phyloP scores from a whole-genome alignment of 30 jellyfish, hydroid and myxozoan genomes.

The Cassiopea xamachana region DNA sequence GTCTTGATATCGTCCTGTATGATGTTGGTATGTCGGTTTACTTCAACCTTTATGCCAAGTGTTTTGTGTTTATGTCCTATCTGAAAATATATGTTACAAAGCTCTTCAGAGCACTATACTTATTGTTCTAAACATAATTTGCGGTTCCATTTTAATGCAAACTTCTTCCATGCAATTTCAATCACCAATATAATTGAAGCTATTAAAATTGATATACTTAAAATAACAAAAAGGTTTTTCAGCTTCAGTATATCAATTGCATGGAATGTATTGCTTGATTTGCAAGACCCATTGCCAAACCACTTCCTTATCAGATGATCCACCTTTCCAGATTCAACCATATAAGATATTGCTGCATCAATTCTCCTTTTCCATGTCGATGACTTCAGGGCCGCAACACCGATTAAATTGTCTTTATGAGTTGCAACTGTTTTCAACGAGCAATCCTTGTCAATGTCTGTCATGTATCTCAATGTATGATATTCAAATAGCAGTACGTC shows the following conservation, averaged over 20 bases:
- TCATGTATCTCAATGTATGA: conserved; percentile 12
- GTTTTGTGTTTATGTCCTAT: no score
- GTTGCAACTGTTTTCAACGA: conserved; percentile 7
- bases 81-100: no score
- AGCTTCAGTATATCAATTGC: no score
- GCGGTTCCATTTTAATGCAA: no score
- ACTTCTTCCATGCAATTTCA: neutral
- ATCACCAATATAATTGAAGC: neutral
- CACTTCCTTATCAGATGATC: conserved; percentile 16
- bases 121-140: no score
- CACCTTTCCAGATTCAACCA: neutral
- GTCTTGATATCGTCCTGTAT: no score
- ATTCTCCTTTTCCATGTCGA: conserved; percentile 54
- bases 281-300: conserved; percentile 6
- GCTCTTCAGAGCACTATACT: no score
- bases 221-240: neutral
- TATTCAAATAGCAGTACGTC: conserved; percentile 27
- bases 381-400: conserved; percentile 23
- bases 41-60: no score
- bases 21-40: no score
- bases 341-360: conserved; percentile 15
- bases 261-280: no score
- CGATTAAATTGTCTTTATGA: neutral
- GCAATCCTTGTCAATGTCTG: conserved; percentile 41
- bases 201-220: neutral